phyloP scores from a whole-genome alignment of 2,888 invertebrate species.

The Therioaphis trifolii region DNA sequence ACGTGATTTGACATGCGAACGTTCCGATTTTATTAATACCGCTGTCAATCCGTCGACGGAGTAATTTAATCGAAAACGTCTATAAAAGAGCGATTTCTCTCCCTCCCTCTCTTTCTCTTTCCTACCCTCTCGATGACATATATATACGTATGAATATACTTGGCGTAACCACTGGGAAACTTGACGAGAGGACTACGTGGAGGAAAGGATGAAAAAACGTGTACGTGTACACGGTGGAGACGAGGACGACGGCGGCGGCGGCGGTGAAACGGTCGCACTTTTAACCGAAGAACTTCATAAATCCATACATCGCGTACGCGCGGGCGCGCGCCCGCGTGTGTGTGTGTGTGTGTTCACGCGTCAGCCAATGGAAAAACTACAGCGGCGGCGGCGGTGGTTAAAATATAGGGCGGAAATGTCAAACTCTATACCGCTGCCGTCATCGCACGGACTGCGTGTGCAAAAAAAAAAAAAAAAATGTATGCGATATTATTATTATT shows the following conservation, averaged over 20 bases:
- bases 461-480: not conserved
- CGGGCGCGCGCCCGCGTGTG: not conserved
- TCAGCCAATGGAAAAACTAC: not conserved
- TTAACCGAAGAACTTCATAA: slow-evolving; percentile 29
- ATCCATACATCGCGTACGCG: not conserved
- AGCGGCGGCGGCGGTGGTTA: not conserved
- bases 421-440: not conserved
- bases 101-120: not conserved
- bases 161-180: not conserved
- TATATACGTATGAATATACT: not conserved
- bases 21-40: slow-evolving; percentile 53
- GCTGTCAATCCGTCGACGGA: slow-evolving; percentile 49
- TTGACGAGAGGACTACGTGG: too few species aligned
- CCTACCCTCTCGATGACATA: not conserved
- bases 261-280: not conserved
- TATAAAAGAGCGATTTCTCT: not conserved
- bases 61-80: slow-evolving; percentile 59
- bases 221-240: too few species aligned
- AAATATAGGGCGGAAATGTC: slow-evolving; percentile 21
- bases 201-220: too few species aligned
- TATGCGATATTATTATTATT: not conserved
- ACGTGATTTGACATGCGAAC: slow-evolving; percentile 42
- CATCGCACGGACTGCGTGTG: not conserved
- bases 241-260: not conserved
- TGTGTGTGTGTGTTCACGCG: not conserved